Conservation (phyloP, 1,140 invertebrate genomes). For the Drosophila rufa region DNA sequence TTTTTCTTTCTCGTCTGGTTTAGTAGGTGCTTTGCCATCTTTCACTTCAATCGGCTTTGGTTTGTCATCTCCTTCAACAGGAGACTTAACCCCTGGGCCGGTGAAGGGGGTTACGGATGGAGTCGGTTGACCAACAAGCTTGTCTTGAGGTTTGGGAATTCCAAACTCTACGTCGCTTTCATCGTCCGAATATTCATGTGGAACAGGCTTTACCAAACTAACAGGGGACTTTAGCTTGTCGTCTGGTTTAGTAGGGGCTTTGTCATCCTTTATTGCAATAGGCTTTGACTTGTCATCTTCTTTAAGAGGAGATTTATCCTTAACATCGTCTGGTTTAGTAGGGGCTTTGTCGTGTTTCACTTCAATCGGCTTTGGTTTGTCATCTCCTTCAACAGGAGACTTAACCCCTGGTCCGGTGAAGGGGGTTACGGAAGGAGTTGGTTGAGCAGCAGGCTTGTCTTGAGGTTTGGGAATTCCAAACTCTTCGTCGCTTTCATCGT, state of each 20-base stretch:
- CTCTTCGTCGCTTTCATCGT: conserved; percentile 17
- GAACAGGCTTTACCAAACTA: too few relatives aligned
- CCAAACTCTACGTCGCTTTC: conserved; percentile 5
- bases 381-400: too few relatives aligned
- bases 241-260: background rate
- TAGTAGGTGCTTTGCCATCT: conserved; percentile 2
- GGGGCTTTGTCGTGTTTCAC: too few relatives aligned
- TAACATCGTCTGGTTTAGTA: too few relatives aligned
- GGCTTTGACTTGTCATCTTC: too few relatives aligned
- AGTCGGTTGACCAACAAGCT: background rate
- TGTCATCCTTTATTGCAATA: too few relatives aligned
- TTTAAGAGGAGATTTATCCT: too few relatives aligned
- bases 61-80: background rate
- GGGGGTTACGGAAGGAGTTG: too few relatives aligned
- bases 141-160: background rate
- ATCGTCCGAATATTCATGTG: conserved; percentile 5
- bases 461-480: background rate
- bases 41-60: background rate
- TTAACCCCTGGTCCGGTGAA: too few relatives aligned
- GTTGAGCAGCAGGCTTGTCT: background rate
- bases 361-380: too few relatives aligned
- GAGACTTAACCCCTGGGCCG: background rate
- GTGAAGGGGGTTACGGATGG: background rate
- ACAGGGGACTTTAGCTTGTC: too few relatives aligned
- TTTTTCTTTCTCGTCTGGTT: conserved; percentile 12